phyloP scores from a whole-genome alignment of 2,113 vertebrate genomes.

The Tragelaphus buxtoni region DNA sequence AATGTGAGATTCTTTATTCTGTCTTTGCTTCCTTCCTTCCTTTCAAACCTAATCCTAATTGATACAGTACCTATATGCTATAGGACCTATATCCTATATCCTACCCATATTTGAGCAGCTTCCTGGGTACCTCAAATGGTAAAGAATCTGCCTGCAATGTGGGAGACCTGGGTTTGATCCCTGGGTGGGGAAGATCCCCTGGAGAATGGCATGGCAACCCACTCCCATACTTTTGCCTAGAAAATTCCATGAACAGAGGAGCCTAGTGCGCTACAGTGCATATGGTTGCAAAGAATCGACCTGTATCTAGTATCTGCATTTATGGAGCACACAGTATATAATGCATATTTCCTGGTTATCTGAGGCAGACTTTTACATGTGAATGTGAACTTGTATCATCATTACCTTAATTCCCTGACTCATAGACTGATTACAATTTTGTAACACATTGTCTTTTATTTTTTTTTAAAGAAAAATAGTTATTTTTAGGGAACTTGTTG shows the following conservation, averaged over 20 bases:
- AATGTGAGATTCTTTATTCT: neutral
- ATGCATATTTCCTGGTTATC: neutral
- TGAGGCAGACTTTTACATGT: neutral
- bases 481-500: neutral
- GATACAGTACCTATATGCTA: neutral
- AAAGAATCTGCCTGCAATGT: neutral
- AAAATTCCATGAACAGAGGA: neutral
- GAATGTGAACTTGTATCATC: neutral
- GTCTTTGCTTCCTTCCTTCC: neutral
- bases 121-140: neutral
- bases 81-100: neutral
- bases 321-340: neutral
- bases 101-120: neutral
- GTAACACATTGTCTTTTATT: neutral
- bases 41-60: neutral
- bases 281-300: rapidly evolving
- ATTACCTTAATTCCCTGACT: neutral
- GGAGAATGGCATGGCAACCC: neutral
- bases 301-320: neutral
- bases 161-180: neutral
- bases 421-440: neutral
- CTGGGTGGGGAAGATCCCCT: neutral
- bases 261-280: neutral
- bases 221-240: neutral
- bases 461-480: neutral